Percentiles rank a stretch among this genome's conserved stretches.
phyloP scores from a whole-genome alignment of 2,888 invertebrate species.

The Pyrrhosoma nymphula region DNA sequence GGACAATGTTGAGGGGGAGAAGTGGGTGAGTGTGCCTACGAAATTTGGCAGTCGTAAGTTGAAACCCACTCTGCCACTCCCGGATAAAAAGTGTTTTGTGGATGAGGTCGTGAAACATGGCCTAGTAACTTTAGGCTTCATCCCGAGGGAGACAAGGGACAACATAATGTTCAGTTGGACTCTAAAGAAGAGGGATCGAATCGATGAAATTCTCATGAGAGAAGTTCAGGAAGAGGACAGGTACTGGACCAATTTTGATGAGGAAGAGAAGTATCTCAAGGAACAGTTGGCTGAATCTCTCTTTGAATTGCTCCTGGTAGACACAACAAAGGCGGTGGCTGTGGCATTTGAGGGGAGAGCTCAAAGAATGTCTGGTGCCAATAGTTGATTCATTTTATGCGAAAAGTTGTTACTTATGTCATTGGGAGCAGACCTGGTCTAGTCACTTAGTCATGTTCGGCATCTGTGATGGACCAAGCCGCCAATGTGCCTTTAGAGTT shows the following conservation, averaged over 20 bases:
- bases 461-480: neutral
- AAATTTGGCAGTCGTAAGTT: conserved; percentile 80
- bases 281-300: conserved; percentile 80
- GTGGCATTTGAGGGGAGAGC: conserved; percentile 1
- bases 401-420: neutral
- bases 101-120: conserved; percentile 80
- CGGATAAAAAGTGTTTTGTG: conserved; percentile 78
- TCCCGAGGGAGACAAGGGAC: conserved; percentile 80
- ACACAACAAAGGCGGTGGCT: conserved; percentile 75
- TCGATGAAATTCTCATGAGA: conserved; percentile 85
- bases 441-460: neutral
- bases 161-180: conserved; percentile 83
- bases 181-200: conserved; percentile 84
- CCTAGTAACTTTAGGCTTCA: conserved; percentile 80
- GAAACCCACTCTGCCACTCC: conserved; percentile 76
- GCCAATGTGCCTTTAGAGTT: conserved; percentile 19
- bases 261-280: conserved; percentile 85
- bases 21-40: conserved; percentile 75
- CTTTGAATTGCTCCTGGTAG: conserved; percentile 79
- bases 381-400: neutral
- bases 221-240: conserved; percentile 87
- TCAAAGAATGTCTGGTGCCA: neutral
- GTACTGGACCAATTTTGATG: conserved; percentile 87
- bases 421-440: neutral
- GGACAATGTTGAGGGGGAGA: conserved; percentile 61